Percentiles rank a stretch among this genome's conserved stretches.
Conservation (phyloP, 2,888 invertebrate genomes). For the Chelonus formosanus region DNA sequence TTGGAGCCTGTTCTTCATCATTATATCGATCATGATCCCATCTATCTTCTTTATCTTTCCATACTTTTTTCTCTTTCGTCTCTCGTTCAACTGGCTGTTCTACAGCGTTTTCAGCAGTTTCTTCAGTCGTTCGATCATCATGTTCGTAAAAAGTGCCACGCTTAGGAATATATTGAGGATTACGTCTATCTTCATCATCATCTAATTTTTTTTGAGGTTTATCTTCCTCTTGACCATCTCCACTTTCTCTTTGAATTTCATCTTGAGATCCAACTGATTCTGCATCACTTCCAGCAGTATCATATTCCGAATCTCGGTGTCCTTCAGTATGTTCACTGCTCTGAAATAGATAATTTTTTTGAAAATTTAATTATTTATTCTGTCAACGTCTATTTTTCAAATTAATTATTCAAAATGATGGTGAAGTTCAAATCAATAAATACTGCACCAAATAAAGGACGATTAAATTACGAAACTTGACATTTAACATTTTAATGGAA, state of each 20-base stretch:
- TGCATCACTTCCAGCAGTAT: slow-evolving; percentile 55
- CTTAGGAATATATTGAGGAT: slow-evolving; percentile 97
- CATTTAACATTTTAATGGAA: too few species aligned
- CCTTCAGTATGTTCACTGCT: slow-evolving; percentile 58
- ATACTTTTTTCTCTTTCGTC: slow-evolving; percentile 63
- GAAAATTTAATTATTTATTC: too few species aligned
- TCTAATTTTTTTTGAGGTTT: slow-evolving; percentile 81
- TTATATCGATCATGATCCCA: slow-evolving; percentile 91
- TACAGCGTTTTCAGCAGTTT: slow-evolving; percentile 55
- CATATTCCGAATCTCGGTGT: slow-evolving; percentile 60
- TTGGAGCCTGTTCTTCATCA: slow-evolving; percentile 84
- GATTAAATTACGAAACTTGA: too few species aligned
- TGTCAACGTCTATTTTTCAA: too few species aligned
- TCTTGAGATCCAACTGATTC: slow-evolving; percentile 60
- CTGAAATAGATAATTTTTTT: slow-evolving; percentile 42
- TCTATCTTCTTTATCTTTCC: slow-evolving; percentile 74
- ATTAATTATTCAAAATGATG: too few species aligned
- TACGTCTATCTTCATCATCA: slow-evolving; percentile 92
- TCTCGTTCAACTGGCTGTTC: slow-evolving; percentile 57
- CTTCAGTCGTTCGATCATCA: slow-evolving; percentile 85
- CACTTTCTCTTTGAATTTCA: slow-evolving; percentile 59
- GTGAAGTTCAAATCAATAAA: too few species aligned
- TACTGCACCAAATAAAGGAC: too few species aligned
- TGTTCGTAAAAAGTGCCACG: slow-evolving; percentile 97
- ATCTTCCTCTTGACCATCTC: slow-evolving; percentile 65